Evolutionary conservation across 2,113 vertebrate species (phyloP).

Genomic region (Oophaga pumilio): DNA sequence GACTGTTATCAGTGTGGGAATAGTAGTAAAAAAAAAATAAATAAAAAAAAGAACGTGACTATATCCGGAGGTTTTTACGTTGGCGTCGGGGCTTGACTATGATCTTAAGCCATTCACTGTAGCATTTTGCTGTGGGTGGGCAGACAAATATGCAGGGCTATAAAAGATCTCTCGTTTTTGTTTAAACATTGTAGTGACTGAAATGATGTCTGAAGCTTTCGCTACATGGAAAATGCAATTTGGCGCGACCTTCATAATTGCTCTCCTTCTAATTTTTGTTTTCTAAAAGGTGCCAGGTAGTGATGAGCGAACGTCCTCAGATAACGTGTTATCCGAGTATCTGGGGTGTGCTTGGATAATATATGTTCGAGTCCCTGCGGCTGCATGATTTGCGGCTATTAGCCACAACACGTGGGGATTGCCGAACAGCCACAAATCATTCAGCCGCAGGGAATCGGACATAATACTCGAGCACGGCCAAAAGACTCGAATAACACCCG

Average conservation of each 20-base stretch:
- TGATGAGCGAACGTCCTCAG: no score
- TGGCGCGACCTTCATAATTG: not conserved
- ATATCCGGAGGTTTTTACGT: not conserved
- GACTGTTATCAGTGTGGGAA: not conserved
- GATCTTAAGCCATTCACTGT: not conserved
- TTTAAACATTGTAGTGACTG: not conserved
- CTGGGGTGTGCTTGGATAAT: no score
- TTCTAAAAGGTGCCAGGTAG: no score
- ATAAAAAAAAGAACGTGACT: not conserved
- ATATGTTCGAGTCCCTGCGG: no score
- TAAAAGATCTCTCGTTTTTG: not conserved
- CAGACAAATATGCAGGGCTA: not conserved
- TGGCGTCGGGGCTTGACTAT: not conserved
- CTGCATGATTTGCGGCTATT: no score
- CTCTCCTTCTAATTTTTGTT: no score
- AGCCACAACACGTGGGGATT: no score
- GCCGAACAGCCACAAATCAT: no score
- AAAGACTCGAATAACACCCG: no score
- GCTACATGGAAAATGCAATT: not conserved
- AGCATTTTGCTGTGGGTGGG: not conserved
- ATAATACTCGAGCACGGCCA: no score
- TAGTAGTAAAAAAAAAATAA: not conserved
- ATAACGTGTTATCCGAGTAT: no score
- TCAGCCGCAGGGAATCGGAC: no score
- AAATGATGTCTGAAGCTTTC: not conserved